Base-by-base conservation (phyloP, 2,888 invertebrate genomes). In the Caradrina kadenii region DNA sequence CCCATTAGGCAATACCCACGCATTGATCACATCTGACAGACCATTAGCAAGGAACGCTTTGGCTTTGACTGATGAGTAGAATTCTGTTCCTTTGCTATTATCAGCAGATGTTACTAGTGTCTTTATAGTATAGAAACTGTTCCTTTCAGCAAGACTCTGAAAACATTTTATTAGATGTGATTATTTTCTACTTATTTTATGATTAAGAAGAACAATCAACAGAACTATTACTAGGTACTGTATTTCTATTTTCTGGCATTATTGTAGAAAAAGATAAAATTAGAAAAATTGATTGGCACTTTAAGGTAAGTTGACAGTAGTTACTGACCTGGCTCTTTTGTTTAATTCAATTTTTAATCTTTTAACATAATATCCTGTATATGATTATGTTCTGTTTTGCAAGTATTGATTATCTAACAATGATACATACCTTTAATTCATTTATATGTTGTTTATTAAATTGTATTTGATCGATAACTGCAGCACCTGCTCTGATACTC, bases 1-100 rank as follows among this genome's bases (percentile, higher is more conserved):
- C 1, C 98, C 98, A 83, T 96, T 96, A 60, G 97, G 97, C 88
- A 99, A 97, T 55, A 99, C 94, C 90, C 98, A 98, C 22, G 98
- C 95, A 86, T 97, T 98, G 22, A 99, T 93, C 31, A 97, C 96
- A 89, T 99, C 99, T 77, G 97, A 97, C 17, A 99, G 93, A 64
- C 97, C 97, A 55, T 97, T 97, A 79, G 97, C 97, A 48, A 98
- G 94, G 74, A 99, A 94, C 76, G 97, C 96, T 93, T 97, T 97
- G 19, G 98, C 98, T 96, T 98, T 98, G 26, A 98, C 96, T 72
- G 98, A 98, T 13, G 98, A 98, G 15, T 98, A 92, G 86, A 98
- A 98, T 76, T 97, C 96, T 26, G 96, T 95, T 89, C 97, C 97
- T 76, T 93, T 95, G 63, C 66, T 84, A 35, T 97, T 97, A 85